Evolutionary conservation across 2,113 vertebrate genomes (phyloP), one percentile per base, ranked within the genome.

Genomic region (Lates calcarifer): DNA sequence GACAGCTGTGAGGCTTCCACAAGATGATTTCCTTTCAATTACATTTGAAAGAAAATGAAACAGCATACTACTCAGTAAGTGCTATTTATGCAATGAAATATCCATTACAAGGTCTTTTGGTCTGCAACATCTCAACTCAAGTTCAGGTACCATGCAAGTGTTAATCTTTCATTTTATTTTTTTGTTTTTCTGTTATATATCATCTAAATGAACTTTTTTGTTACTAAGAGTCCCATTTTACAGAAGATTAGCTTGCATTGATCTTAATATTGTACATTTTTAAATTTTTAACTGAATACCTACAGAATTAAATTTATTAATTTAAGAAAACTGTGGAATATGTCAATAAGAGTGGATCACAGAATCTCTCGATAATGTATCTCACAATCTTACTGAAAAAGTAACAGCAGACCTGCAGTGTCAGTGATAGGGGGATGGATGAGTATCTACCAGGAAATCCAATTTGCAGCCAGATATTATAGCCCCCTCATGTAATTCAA

Each of bases 391-490:
- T 24, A 41, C 71, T 71, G 74, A 78, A 86, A 66, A 47, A 73
- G 60, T 81, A 81, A 68, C 63, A n/a, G 74, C 8, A 12, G 64
- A 33, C n/a, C 53, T 15, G 51, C 80, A 69, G 70, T 24, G 51
- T 37, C 53, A 49, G 73, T 72, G 89, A 86, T 81, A 76, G 67
- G 43, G 43, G 41, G 81, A 91, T 62, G 64, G 80, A 85, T 85
- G 88, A 68, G 65, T 17, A 22, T 82, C 80, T 87, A 74, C 87
- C 68, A 75, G 88, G 83, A 92, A 92, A 90, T 87, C 86, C 82
- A 91, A 89, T 92, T 92, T 93, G 61, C 87, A 90, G 78, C 67
- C 84, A 79, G 75, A 85, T 86, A 87, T 80, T 74, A 86, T 66
- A 74, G 85, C 79, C 76, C 56, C 69, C 77, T 63, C 45, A 18